Evolutionary conservation across 2,797 vertebrate species (phyloP).

Genomic region (Sebastes diaconus): DNA sequence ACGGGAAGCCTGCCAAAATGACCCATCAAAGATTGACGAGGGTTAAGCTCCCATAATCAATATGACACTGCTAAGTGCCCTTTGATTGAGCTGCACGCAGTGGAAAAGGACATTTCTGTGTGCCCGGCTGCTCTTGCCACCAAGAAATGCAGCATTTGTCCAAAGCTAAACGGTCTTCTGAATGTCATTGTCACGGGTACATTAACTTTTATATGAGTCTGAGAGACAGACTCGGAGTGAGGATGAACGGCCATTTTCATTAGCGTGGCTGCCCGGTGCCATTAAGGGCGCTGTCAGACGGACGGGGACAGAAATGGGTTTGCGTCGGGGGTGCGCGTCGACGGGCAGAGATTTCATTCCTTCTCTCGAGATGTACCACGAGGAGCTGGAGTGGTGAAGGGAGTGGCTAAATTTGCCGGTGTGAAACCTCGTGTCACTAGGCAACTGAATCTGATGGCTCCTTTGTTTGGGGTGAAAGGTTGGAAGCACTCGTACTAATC

Average conservation of each 20-base stretch:
- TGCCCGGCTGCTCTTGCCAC: slow-evolving; percentile 69
- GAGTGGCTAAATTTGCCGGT: slow-evolving; percentile 62
- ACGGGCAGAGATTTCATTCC: slow-evolving; percentile 13
- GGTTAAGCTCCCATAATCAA: slow-evolving; percentile 81
- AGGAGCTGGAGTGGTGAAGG: slow-evolving; percentile 33
- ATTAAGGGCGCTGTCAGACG: slow-evolving; percentile 59
- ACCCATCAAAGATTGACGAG: slow-evolving; percentile 72
- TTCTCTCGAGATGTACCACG: slow-evolving; percentile 10
- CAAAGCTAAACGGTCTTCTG: slow-evolving; percentile 74
- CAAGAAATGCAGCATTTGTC: slow-evolving; percentile 68
- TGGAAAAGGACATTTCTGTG: slow-evolving; percentile 72
- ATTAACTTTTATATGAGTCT: slow-evolving; percentile 79
- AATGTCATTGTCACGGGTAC: slow-evolving; percentile 77
- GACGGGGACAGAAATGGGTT: slow-evolving; percentile 26
- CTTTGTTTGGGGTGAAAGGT: slow-evolving; percentile 94
- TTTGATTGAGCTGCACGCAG: slow-evolving; percentile 76
- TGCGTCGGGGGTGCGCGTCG: not conserved
- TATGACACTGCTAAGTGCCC: slow-evolving; percentile 80
- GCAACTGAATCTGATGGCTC: slow-evolving; percentile 92
- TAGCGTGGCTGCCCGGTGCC: slow-evolving; percentile 51
- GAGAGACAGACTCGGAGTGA: slow-evolving; percentile 58
- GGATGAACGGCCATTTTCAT: slow-evolving; percentile 71
- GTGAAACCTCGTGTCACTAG: slow-evolving; percentile 82
- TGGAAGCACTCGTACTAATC: slow-evolving; percentile 94
- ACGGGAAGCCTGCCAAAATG: slow-evolving; percentile 67